phyloP scores from a whole-genome alignment of 2,888 invertebrate genomes.

The Acrocyrtus sp. region DNA sequence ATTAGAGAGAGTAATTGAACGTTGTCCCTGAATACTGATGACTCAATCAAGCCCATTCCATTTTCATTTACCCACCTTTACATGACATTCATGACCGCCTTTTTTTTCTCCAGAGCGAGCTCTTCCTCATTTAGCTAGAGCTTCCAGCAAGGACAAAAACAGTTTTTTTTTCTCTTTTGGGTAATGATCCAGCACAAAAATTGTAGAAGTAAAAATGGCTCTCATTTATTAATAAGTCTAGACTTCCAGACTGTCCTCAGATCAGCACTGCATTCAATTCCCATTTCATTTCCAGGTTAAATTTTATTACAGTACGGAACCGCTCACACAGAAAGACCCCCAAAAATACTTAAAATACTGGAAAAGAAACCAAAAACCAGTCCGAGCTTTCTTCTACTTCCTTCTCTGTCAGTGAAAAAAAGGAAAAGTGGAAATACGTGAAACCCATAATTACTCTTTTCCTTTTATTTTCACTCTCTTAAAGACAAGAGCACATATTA shows the following conservation, averaged over 20 bases:
- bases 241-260: no score
- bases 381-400: no score
- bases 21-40: slow-evolving; percentile 58
- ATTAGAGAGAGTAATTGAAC: slow-evolving; percentile 58
- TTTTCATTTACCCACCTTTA: slow-evolving; percentile 53
- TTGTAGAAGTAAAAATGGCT: not conserved
- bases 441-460: slow-evolving; percentile 41
- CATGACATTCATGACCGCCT: slow-evolving; percentile 43
- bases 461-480: slow-evolving; percentile 1
- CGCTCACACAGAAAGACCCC: no score
- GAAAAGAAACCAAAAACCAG: no score
- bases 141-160: not conserved
- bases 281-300: no score
- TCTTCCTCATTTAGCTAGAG: not conserved
- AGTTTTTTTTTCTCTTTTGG: no score
- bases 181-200: no score
- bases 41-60: slow-evolving; percentile 58
- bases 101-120: not conserved
- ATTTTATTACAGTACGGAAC: no score
- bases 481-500: slow-evolving; percentile 15
- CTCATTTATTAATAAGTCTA: not conserved
- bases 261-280: no score
- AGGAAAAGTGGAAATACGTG: slow-evolving; percentile 35
- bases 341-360: no score
- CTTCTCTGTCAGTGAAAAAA: slow-evolving; percentile 8